Conservation (phyloP, 2,113 vertebrate species). For the Dicentrarchus labrax region DNA sequence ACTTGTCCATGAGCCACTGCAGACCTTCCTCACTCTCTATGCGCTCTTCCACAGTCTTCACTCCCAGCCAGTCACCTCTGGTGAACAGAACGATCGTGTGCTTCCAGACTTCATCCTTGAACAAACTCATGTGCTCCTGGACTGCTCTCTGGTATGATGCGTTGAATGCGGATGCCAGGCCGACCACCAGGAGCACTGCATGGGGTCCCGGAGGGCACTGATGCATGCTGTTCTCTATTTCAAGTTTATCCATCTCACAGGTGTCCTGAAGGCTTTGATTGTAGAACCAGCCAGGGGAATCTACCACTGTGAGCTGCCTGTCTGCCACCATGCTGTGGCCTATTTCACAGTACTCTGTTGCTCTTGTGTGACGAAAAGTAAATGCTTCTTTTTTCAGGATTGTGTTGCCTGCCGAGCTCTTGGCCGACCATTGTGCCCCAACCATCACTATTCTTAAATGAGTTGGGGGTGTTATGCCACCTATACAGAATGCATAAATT, state of each 20-base stretch:
- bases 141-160: conserved; percentile 6
- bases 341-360: conserved; percentile 8
- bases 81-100: conserved; percentile 45
- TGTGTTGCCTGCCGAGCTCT: conserved; percentile 52
- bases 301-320: conserved; percentile 49
- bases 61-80: conserved; percentile 27
- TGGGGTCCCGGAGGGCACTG: conserved; percentile 33
- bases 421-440: conserved; percentile 38
- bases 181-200: conserved; percentile 29
- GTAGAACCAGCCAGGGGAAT: conserved; percentile 54
- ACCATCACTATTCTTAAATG: conserved; percentile 35
- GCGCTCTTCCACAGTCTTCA: conserved; percentile 27
- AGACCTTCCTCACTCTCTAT: conserved; percentile 36
- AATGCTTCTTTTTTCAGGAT: conserved; percentile 50
- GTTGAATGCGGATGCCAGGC: conserved; percentile 18
- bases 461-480: conserved; percentile 5
- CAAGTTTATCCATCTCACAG: conserved; percentile 14
- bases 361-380: not conserved
- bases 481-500: conserved; percentile 4
- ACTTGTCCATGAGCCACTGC: conserved; percentile 28
- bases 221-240: conserved; percentile 25
- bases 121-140: conserved; percentile 36
- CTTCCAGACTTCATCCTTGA: conserved; percentile 16
- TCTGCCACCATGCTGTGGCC: conserved; percentile 16
- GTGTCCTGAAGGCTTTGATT: conserved; percentile 17